Evolutionary conservation across 2,888 invertebrate species (phyloP), one percentile per base, ranked within the genome.

Genomic region (Frankliniella intonsa): DNA sequence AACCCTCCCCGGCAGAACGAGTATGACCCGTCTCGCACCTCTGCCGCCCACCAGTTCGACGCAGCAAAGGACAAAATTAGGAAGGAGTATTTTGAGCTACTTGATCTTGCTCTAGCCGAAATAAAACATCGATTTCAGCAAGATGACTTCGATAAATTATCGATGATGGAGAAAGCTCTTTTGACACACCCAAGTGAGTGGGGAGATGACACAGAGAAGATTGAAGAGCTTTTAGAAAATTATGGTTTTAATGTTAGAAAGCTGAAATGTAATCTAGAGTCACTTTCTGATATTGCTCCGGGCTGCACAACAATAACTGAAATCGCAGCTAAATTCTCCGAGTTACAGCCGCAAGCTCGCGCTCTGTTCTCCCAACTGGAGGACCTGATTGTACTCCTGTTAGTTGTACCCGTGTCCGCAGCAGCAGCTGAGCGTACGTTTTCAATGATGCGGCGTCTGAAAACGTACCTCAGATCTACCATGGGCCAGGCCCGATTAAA

Each of bases 341-440:
- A 80, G n/a, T 50, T 83, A 22, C 65, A 81, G 19, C 17, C 51
- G 25, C 80, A 80, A 50, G 50, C 82, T 22, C 14, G 82, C 80
- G 51, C 27, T 38, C 69, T 84, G 22, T 84, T 82, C 76, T 83
- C 82, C 10, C 83, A 83, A 49, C 81, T 83, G 55, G 65, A 83
- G 80, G 81, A 82, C 65, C 82, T 84, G n/a, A 80, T 84, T n/a
- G 81, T 84, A 80, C 83, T 83, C n/a, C 80, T 85, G 22, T 81
- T 81, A 19, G 83, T 83, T 27, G 81, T 84, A 22, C 84, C 84
- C 3, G 84, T 84, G 69, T 82, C 84, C n/a, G 84, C 84, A 76
- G 80, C 82, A 65, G 83, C 83, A 5, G 81, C 84, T 50, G 83
- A 84, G 81, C 83, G 83, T 81, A 83, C 81, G 81, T 85, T 82